These are phyloP conservation scores for Notothenia coriiceps DNA, from an alignment of 2,113 vertebrate species.

Conservation along the genomic window DNA sequence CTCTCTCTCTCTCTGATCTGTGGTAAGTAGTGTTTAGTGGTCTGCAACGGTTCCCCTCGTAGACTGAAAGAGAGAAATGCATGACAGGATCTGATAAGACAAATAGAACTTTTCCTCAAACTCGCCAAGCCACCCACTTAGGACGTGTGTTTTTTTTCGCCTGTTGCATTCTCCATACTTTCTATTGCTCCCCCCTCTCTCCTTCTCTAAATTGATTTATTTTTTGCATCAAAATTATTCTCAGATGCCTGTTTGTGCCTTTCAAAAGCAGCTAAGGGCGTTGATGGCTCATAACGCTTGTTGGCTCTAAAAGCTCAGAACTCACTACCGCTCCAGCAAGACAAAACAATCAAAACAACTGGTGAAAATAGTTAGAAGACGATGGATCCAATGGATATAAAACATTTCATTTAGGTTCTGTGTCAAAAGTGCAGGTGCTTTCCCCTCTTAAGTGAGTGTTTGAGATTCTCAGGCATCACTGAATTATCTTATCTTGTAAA, in stretches of 20 bases:
- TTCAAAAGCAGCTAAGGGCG: constrained; percentile 27
- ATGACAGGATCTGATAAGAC: constrained; percentile 79
- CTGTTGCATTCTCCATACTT: constrained; percentile 19
- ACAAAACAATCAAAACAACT: neutral
- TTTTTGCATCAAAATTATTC: constrained; percentile 30
- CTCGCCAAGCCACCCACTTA: constrained; percentile 67
- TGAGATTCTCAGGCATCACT: constrained; percentile 1
- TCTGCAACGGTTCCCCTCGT: constrained; percentile 38
- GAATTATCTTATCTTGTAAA: constrained; percentile 52
- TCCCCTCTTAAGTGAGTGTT: neutral
- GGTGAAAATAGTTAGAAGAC: neutral
- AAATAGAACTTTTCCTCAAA: constrained; percentile 75
- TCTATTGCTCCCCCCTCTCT: neutral
- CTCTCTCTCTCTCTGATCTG: constrained; percentile 34
- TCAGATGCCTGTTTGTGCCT: constrained; percentile 11
- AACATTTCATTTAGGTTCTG: neutral
- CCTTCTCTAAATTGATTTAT: neutral
- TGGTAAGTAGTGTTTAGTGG: constrained; percentile 57
- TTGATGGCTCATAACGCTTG: constrained; percentile 26
- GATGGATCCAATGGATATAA: neutral
- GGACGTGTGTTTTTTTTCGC: constrained; percentile 27
- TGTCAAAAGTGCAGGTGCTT: neutral
- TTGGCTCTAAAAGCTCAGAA: constrained; percentile 19
- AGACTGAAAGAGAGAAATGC: constrained; percentile 56
- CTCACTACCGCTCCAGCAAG: constrained; percentile 1